Evolutionary conservation across 1,140 invertebrate species (phyloP), one percentile per base, ranked within the genome.

Genomic region (Pseudomyrmex gracilis): DNA sequence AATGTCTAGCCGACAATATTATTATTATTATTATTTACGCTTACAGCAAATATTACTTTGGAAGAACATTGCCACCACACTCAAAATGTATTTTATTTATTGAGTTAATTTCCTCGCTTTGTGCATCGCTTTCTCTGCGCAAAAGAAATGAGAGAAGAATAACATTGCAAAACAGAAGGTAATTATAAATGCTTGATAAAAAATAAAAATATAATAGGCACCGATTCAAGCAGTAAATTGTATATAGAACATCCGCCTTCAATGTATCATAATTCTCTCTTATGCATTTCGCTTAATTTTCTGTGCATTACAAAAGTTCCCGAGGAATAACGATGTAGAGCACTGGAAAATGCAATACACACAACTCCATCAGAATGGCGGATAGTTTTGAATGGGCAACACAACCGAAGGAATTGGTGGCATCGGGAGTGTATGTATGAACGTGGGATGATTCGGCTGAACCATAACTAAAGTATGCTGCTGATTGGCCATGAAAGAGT

Each of bases 151-250:
- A 83, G 9, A 55, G 51, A 49, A 66, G 7, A 73, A 13, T 63
- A 60, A 91, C 77, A 92, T 83, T 70, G 84, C 90, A 87, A 85
- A 77, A 85, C 70, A 87, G 49, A 73, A 10, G 45, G n/a, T 43
- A 1, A 45, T 45, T 90, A 84, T 92, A 71, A 82, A 84, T 64
- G 22, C 90, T 92, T 92, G 70, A 73, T 87, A 51, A 89, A 90
- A 71, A 89, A 87, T 92, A 68, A 89, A 90, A 90, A 84, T 90
- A 87, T 88, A 92, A 88, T 87, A 93, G 89, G 90, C 92, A 93
- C 89, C 90, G 90, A 89, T 93, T 92, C 68, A 91, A 92, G 87
- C 85, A 91, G 58, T 91, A 90, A 63, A 87, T 91, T 85, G 68
- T 85, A 70, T 88, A 34, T 73, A 92, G 34, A 34, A 89, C 51